Percentiles rank a stretch among this genome's conserved stretches.
These are phyloP conservation scores for Ommatoiulus sabulosus DNA, from an alignment of 2,888 invertebrate genomes.

Conservation along the genomic window DNA sequence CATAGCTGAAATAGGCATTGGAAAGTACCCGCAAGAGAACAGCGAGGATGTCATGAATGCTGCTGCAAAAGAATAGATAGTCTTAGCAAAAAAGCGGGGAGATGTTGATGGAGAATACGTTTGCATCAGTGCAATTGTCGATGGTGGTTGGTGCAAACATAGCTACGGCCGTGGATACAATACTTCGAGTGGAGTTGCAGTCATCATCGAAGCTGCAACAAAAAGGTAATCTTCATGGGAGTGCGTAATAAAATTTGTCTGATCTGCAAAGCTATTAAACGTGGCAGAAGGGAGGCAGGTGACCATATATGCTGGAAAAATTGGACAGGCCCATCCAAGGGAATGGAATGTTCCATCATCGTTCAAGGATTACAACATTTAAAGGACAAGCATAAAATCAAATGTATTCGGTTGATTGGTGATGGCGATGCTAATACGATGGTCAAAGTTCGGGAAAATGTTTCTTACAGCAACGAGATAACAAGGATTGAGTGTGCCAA, in stretches of 20 bases:
- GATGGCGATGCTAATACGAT: conserved; percentile 20
- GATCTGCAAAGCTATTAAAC: too few species aligned
- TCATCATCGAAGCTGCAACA: background rate
- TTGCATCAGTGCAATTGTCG: background rate
- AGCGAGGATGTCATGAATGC: too few species aligned
- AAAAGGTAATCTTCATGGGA: background rate
- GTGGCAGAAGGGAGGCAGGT: too few species aligned
- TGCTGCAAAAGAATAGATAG: too few species aligned
- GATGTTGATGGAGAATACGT: too few species aligned
- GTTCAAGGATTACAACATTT: background rate
- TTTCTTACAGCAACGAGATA: background rate
- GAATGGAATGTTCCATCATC: background rate
- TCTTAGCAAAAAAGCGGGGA: too few species aligned
- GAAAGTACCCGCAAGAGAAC: too few species aligned
- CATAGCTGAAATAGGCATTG: too few species aligned
- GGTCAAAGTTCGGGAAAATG: background rate
- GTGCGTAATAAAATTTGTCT: too few species aligned
- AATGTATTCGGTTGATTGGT: background rate
- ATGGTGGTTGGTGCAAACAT: background rate
- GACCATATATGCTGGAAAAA: background rate
- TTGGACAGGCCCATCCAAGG: background rate
- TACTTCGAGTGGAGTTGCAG: too few species aligned
- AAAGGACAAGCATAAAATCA: background rate
- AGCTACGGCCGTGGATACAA: too few species aligned
- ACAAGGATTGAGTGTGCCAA: background rate